phyloP scores from a whole-genome alignment of 2,888 invertebrate genomes.

The Ephialtes manifestator region DNA sequence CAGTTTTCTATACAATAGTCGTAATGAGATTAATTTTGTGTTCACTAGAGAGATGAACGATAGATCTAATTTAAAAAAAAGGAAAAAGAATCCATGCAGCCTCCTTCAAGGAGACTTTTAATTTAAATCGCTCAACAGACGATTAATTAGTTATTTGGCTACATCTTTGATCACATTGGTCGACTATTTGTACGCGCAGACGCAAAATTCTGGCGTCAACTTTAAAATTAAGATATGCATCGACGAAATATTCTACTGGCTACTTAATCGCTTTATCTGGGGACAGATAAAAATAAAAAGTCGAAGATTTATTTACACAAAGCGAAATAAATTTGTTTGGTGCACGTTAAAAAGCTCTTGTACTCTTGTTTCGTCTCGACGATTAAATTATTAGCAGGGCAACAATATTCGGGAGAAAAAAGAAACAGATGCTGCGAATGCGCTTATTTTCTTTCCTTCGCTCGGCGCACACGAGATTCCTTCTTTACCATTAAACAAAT shows the following conservation, averaged over 20 bases:
- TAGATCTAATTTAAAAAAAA: conserved; percentile 6
- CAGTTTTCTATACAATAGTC: conserved; percentile 34
- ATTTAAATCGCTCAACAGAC: neutral
- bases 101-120: neutral
- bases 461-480: conserved; percentile 10
- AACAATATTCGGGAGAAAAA: neutral
- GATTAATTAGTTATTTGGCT: neutral
- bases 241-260: conserved; percentile 16
- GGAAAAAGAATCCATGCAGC: neutral
- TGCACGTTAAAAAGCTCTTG: conserved; percentile 11
- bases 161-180: conserved; percentile 21
- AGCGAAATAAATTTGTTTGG: neutral
- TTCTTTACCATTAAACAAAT: conserved; percentile 4
- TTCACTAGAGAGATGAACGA: neutral
- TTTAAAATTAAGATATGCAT: conserved; percentile 53
- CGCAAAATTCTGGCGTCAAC: conserved; percentile 5
- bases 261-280: neutral
- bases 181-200: conserved; percentile 9
- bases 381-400: conserved; percentile 13
- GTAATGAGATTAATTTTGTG: conserved; percentile 17
- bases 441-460: conserved; percentile 6
- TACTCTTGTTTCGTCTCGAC: neutral
- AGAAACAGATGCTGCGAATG: neutral
- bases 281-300: neutral
- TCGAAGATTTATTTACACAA: conserved; percentile 16